Base-by-base conservation (phyloP, 1,140 invertebrate genomes). In the Platyscapa corneri region DNA sequence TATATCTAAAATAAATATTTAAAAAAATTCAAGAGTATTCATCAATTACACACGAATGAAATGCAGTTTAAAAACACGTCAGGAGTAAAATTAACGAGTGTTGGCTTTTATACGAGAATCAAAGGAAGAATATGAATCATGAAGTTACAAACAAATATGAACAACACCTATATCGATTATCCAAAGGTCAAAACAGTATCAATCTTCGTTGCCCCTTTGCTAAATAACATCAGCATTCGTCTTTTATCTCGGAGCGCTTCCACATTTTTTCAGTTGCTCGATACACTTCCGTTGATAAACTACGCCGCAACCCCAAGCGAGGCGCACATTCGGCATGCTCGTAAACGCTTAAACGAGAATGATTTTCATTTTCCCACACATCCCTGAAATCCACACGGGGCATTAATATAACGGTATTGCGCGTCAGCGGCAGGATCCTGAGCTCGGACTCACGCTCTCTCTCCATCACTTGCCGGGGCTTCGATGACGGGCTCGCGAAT, bases 121-220 rank as follows among this genome's bases (percentile, higher is more conserved):
- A 75, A n/a, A 30, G 39, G 3, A 46, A 14, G n/a, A 46, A 30
- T 49, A 46, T 30, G 23, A 49, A 49, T 49, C 20, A 30, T 42
- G 20, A 46, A 20, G 42, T 53, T n/a, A 49, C 46, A 53, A 49
- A n/a, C 42, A 77, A 75, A 77, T 78, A 56, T 56, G 16, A 56
- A 78, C 49, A 60, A 34, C 14, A 30, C 6, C 3, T 23, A n/a
- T 49, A 78, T 60, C 60, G 49, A 53, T n/a, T 78, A n/a, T 6
- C 10, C 30, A 37, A 46, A 46, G n/a, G 34, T 72, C 32, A 39
- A 64, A 70, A 67, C n/a, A n/a, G 14, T 46, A 82, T 82, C 80
- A 34, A 82, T 82, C 67, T 72, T 82, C 46, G 16, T 72, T 67
- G 46, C 14, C 37, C n/a, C n/a, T 27, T 20, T 18, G 49, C 18